Percentiles rank a stretch among this genome's conserved stretches.
Evolutionary conservation across 2,888 invertebrate species (phyloP).

Genomic region (Brachypterus glaber): DNA sequence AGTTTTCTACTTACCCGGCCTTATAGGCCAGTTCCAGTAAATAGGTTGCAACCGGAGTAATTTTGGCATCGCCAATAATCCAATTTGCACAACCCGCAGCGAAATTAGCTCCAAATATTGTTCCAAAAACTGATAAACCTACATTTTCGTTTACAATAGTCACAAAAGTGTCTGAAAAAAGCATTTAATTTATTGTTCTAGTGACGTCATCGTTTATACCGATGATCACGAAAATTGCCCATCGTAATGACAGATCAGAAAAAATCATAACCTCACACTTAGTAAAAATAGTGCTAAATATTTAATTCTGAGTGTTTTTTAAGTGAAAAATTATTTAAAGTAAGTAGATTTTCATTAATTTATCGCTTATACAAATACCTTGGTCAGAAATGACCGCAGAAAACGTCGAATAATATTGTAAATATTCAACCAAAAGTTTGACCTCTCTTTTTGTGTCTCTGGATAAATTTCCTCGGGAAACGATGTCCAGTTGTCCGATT

Average conservation of each 20-base stretch:
- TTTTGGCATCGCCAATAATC: constrained; percentile 40
- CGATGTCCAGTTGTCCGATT: constrained; percentile 40
- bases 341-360: too few relatives aligned
- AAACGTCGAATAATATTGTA: constrained; percentile 46
- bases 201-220: too few relatives aligned
- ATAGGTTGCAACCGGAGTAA: constrained; percentile 38
- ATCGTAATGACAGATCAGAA: too few relatives aligned
- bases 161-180: too few relatives aligned
- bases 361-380: too few relatives aligned
- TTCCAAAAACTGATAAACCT: constrained; percentile 39
- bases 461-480: constrained; percentile 29
- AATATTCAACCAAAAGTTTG: constrained; percentile 41
- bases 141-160: constrained; percentile 41
- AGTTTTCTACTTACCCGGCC: constrained; percentile 36
- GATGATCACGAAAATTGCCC: too few relatives aligned
- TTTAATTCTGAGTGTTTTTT: too few relatives aligned
- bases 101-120: constrained; percentile 42
- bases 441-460: constrained; percentile 40
- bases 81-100: constrained; percentile 44
- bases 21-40: constrained; percentile 42
- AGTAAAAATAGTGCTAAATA: too few relatives aligned
- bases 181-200: too few relatives aligned
- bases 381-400: constrained; percentile 36
- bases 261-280: too few relatives aligned
- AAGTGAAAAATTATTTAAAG: too few relatives aligned